phyloP scores from a whole-genome alignment of 1,140 invertebrate genomes.

The Doryteuthis pealeii region DNA sequence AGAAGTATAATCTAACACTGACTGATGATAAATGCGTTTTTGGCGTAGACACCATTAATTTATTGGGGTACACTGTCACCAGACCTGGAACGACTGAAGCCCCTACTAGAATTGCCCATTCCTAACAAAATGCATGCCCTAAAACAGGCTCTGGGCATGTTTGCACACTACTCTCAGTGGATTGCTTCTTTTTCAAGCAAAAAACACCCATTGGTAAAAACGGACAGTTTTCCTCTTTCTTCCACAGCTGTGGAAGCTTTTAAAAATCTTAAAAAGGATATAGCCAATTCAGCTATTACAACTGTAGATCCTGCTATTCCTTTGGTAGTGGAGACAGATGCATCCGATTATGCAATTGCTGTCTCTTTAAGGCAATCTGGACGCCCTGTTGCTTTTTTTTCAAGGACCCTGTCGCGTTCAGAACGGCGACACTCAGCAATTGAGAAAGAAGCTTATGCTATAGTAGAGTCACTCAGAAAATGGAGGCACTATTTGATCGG shows the following conservation, averaged over 20 bases:
- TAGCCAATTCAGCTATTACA: background rate
- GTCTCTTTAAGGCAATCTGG: background rate
- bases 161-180: background rate
- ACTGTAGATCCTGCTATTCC: background rate
- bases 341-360: background rate
- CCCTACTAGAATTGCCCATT: background rate
- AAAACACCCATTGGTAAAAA: background rate
- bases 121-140: background rate
- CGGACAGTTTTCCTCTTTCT: background rate
- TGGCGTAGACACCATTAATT: background rate
- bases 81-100: background rate
- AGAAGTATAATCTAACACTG: background rate
- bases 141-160: background rate
- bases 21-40: background rate
- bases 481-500: background rate
- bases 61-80: background rate
- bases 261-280: background rate
- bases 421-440: background rate
- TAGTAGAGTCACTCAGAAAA: background rate
- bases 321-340: background rate
- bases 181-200: background rate
- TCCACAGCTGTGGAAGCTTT: background rate
- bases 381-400: background rate
- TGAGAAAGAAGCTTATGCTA: background rate
- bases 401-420: background rate